phyloP scores from a whole-genome alignment of 2,113 vertebrate species.

The Rousettus leschenaultii region DNA sequence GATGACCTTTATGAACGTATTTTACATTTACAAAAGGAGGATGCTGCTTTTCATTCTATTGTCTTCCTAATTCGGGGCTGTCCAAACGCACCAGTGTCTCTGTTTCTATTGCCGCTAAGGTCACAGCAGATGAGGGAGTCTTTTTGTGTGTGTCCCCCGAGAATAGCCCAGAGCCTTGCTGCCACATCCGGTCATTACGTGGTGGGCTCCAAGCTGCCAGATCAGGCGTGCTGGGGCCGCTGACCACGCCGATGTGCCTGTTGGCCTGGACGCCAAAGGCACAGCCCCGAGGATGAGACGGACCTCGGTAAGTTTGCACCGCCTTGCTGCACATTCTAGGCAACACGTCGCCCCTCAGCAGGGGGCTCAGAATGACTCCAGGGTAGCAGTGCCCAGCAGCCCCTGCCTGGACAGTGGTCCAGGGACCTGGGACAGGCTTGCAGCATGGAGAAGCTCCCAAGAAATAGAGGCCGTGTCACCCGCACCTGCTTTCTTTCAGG shows the following conservation, averaged over 20 bases:
- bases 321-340: not conserved
- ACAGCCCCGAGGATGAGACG: not conserved
- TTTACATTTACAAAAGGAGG: not conserved
- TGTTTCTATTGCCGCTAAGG: not conserved
- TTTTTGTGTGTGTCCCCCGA: not conserved
- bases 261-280: not conserved
- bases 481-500: not conserved
- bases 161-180: not conserved
- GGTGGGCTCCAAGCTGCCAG: not conserved
- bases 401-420: not conserved
- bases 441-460: not conserved
- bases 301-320: not conserved
- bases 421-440: not conserved
- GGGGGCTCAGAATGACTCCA: not conserved
- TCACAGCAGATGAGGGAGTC: not conserved
- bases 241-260: not conserved
- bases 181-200: not conserved
- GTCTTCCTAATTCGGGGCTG: not conserved
- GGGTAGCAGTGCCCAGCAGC: not conserved
- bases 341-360: not conserved
- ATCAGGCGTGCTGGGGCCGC: not conserved
- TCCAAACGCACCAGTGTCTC: not conserved
- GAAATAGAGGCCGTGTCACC: not conserved
- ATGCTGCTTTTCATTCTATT: not conserved
- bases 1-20: not conserved